Percentiles rank a stretch among this genome's conserved stretches.
Evolutionary conservation across 2,113 vertebrate genomes (phyloP).

Genomic region (Anarrhichthys ocellatus): DNA sequence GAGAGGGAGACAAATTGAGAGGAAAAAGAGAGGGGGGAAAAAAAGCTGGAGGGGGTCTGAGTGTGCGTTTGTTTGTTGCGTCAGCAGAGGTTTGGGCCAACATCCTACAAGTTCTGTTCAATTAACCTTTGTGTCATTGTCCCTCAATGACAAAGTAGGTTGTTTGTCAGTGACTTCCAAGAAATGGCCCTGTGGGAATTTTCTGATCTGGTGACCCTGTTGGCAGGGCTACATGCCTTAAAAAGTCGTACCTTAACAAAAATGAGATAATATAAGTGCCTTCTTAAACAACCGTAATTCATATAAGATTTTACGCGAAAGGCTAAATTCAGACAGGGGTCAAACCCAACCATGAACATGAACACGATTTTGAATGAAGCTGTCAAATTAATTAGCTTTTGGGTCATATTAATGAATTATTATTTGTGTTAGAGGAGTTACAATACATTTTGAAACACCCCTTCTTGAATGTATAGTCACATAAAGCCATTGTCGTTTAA

Average conservation of each 20-base stretch:
- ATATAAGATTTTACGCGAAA: too few species aligned
- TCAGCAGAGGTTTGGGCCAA: too few species aligned
- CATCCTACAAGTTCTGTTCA: neutral
- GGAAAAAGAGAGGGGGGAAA: neutral
- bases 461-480: neutral
- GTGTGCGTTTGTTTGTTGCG: neutral
- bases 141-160: neutral
- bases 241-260: neutral
- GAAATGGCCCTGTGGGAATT: neutral
- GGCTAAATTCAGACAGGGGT: too few species aligned
- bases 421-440: neutral
- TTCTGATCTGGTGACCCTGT: neutral
- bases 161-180: neutral
- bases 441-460: neutral
- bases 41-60: neutral
- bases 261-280: too few species aligned
- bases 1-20: neutral
- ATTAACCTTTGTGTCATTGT: slow-evolving; percentile 2
- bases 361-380: neutral
- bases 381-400: neutral
- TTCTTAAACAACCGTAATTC: too few species aligned
- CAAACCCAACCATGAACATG: too few species aligned
- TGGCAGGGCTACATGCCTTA: neutral
- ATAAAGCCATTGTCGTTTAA: neutral
- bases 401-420: too few species aligned